Evolutionary conservation across 2,888 invertebrate genomes (phyloP).

Genomic region (Teinopalpus imperialis): DNA sequence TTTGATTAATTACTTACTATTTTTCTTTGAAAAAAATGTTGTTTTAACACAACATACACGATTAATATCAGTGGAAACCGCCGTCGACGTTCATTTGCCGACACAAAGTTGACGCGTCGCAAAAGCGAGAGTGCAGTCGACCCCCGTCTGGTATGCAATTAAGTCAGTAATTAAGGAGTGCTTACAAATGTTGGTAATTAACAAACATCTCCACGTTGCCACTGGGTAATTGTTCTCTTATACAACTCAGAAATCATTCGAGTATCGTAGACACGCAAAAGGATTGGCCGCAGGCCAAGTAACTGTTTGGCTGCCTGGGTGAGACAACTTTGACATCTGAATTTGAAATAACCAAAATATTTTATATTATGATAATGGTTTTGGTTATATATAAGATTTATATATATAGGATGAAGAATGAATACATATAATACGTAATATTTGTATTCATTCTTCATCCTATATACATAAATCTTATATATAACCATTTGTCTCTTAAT

Average conservation of each 20-base stretch:
- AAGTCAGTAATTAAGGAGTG: constrained; percentile 42
- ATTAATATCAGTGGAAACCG: constrained; percentile 4
- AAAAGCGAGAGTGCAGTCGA: constrained; percentile 45
- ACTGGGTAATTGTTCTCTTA: constrained; percentile 30
- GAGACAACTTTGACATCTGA: constrained; percentile 11
- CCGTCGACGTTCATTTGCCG: constrained; percentile 37
- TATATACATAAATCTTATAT: too few species aligned
- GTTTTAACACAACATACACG: neutral
- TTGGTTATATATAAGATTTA: too few species aligned
- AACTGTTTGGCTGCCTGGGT: neutral
- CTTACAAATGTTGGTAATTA: constrained; percentile 37
- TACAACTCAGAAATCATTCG: constrained; percentile 26
- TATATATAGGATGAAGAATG: too few species aligned
- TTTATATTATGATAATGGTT: too few species aligned
- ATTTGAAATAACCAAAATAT: constrained; percentile 15
- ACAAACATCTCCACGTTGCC: constrained; percentile 31
- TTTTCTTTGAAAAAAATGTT: too few species aligned
- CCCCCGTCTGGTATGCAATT: constrained; percentile 37
- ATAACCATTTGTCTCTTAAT: too few species aligned
- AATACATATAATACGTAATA: too few species aligned
- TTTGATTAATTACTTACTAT: too few species aligned
- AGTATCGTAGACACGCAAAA: constrained; percentile 15
- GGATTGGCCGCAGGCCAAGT: constrained; percentile 16
- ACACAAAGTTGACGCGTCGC: constrained; percentile 23
- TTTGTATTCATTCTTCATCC: too few species aligned